These are phyloP conservation scores for Tenodera sinensis DNA, from an alignment of 2,888 invertebrate genomes.

Conservation along the genomic window DNA sequence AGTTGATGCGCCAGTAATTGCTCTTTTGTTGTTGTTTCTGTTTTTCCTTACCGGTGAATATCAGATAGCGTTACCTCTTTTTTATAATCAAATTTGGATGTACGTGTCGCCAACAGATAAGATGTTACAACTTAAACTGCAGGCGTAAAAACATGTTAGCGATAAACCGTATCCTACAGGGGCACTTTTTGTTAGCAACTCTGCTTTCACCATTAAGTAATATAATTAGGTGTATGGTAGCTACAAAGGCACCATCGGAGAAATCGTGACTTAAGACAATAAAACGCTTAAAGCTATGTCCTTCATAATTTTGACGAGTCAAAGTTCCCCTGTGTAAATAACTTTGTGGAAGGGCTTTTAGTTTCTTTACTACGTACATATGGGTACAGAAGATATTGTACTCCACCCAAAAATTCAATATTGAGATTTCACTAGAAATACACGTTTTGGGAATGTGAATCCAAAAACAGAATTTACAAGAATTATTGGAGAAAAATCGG, in stretches of 20 bases:
- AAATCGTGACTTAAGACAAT: background rate
- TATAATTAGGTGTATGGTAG: background rate
- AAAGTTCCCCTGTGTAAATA: too few species aligned
- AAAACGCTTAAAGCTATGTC: background rate
- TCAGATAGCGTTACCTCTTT: background rate
- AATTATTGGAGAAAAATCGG: too few species aligned
- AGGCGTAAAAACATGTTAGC: background rate
- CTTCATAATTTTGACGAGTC: background rate
- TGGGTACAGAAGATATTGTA: too few species aligned
- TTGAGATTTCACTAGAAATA: too few species aligned
- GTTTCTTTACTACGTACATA: too few species aligned
- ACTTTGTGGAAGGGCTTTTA: too few species aligned
- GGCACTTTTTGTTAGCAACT: background rate
- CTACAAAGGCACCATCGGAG: background rate
- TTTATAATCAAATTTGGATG: background rate
- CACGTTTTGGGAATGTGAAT: too few species aligned
- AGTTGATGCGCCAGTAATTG: background rate
- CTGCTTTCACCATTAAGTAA: background rate
- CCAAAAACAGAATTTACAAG: too few species aligned
- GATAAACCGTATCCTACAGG: background rate
- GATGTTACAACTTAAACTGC: background rate
- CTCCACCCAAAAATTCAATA: too few species aligned
- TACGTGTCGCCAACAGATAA: background rate
- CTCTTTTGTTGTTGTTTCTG: background rate
- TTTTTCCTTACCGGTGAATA: background rate